phyloP scores from a whole-genome alignment of 2,797 vertebrate species.

The Sebastes iracundus region DNA sequence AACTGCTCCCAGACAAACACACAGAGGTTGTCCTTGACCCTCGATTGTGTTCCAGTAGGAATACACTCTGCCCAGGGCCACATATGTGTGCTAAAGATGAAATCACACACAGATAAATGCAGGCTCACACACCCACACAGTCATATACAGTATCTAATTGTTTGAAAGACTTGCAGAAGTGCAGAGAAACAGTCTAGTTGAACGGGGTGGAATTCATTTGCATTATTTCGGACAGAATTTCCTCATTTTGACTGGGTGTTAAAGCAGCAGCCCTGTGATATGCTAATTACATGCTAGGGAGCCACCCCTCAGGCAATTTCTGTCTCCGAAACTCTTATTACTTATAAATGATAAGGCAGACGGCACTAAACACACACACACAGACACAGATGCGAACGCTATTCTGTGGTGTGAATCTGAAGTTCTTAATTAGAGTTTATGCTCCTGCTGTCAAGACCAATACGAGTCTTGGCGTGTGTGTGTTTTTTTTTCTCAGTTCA shows the following conservation, averaged over 20 bases:
- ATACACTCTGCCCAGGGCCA: conserved; percentile 35
- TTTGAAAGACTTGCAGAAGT: conserved; percentile 16
- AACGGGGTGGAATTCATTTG: conserved; percentile 30
- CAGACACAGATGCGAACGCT: background rate
- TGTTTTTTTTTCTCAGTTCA: background rate
- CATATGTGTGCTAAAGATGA: conserved; percentile 6
- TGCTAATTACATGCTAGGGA: conserved; percentile 55
- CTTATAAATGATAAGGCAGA: conserved; percentile 36
- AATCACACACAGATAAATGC: conserved; percentile 4
- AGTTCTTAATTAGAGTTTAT: conserved; percentile 34
- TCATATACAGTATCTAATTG: background rate
- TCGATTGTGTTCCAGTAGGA: conserved; percentile 29
- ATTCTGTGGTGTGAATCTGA: conserved; percentile 3
- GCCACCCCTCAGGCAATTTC: background rate
- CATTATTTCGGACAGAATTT: conserved; percentile 37
- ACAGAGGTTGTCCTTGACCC: conserved; percentile 53
- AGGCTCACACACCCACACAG: background rate
- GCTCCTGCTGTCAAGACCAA: conserved; percentile 28
- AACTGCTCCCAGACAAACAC: conserved; percentile 39
- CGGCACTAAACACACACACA: conserved; percentile 3
- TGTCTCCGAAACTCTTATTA: conserved; percentile 18
- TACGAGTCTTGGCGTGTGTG: background rate
- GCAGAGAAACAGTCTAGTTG: background rate
- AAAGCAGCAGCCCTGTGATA: conserved; percentile 43
- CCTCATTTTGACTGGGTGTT: conserved; percentile 50